A percentile compares a stretch with the other conserved stretches of the same genome.
These are phyloP conservation scores for Etheostoma perlongum DNA, from an alignment of 2,797 vertebrate species.

Conservation along the genomic window DNA sequence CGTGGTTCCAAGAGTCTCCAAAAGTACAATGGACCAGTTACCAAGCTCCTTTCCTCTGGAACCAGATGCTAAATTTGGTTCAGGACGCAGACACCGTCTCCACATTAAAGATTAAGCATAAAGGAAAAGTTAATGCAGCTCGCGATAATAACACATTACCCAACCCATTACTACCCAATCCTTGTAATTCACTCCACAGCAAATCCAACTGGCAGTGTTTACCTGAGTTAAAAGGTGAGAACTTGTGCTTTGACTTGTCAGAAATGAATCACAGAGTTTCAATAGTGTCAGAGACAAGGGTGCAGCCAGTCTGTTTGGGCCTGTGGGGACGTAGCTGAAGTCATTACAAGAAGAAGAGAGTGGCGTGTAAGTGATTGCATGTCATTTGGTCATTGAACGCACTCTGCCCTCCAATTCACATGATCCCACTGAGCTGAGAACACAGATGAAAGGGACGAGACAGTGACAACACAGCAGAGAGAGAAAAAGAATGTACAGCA, in stretches of 20 bases:
- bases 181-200: not conserved
- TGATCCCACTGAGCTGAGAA: slow-evolving; percentile 57
- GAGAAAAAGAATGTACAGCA: slow-evolving; percentile 55
- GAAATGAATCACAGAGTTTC: slow-evolving; percentile 68
- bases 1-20: too few relatives aligned
- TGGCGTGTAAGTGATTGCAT: slow-evolving; percentile 57
- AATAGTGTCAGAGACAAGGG: slow-evolving; percentile 27
- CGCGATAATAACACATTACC: not conserved
- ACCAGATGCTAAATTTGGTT: too few relatives aligned
- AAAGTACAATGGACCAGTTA: too few relatives aligned
- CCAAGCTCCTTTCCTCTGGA: too few relatives aligned
- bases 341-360: slow-evolving; percentile 61
- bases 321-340: slow-evolving; percentile 35
- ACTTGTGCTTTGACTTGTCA: slow-evolving; percentile 62
- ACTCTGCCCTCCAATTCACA: slow-evolving; percentile 71
- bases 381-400: slow-evolving; percentile 54
- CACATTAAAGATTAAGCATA: not conserved
- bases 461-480: slow-evolving; percentile 46
- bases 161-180: not conserved
- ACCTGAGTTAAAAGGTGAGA: slow-evolving; percentile 33
- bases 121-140: too few relatives aligned
- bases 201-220: slow-evolving; percentile 1
- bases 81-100: too few relatives aligned
- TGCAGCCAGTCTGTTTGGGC: slow-evolving; percentile 19
- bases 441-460: slow-evolving; percentile 68